A percentile compares a stretch with the other conserved stretches of the same genome.
These are phyloP conservation scores for Cichlasoma orientale DNA, from an alignment of 2,797 vertebrate genomes.

Conservation along the genomic window DNA sequence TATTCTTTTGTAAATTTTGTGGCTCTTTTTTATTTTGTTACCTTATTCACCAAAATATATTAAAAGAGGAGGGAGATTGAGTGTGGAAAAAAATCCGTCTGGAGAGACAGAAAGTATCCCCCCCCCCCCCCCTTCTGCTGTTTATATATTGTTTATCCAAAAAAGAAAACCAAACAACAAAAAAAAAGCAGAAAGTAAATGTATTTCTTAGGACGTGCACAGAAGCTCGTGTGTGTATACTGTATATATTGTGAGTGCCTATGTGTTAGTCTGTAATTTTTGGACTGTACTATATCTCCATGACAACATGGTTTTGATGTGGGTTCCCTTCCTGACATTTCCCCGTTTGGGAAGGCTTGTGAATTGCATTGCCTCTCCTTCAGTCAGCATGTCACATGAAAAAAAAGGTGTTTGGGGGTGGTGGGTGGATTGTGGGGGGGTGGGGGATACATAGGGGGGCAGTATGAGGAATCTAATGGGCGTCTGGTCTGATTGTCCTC, in stretches of 20 bases:
- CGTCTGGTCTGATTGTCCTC: slow-evolving; percentile 99
- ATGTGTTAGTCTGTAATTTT: slow-evolving; percentile 75
- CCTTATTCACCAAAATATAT: slow-evolving; percentile 20
- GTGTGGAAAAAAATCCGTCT: neutral
- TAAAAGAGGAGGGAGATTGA: slow-evolving; percentile 18
- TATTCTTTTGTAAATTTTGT: neutral
- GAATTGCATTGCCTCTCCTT: slow-evolving; percentile 97
- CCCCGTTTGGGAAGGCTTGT: slow-evolving; percentile 98
- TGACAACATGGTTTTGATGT: slow-evolving; percentile 95
- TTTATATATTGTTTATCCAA: slow-evolving; percentile 30
- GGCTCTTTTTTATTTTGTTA: slow-evolving; percentile 1
- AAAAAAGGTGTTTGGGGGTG: slow-evolving; percentile 76
- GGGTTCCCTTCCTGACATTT: slow-evolving; percentile 98
- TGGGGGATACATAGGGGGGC: slow-evolving; percentile 70
- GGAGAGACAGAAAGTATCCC: slow-evolving; percentile 23
- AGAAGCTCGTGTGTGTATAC: slow-evolving; percentile 47
- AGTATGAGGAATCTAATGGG: slow-evolving; percentile 98
- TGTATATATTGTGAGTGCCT: slow-evolving; percentile 55
- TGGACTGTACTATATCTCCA: slow-evolving; percentile 89
- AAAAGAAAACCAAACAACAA: neutral
- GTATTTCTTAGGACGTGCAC: slow-evolving; percentile 51
- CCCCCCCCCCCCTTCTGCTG: neutral
- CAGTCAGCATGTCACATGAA: slow-evolving; percentile 97
- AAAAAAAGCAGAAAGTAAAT: slow-evolving; percentile 48
- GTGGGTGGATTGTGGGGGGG: slow-evolving; percentile 10